Evolutionary conservation across 2,113 vertebrate genomes (phyloP).

Genomic region (Zonotrichia leucophrys): DNA sequence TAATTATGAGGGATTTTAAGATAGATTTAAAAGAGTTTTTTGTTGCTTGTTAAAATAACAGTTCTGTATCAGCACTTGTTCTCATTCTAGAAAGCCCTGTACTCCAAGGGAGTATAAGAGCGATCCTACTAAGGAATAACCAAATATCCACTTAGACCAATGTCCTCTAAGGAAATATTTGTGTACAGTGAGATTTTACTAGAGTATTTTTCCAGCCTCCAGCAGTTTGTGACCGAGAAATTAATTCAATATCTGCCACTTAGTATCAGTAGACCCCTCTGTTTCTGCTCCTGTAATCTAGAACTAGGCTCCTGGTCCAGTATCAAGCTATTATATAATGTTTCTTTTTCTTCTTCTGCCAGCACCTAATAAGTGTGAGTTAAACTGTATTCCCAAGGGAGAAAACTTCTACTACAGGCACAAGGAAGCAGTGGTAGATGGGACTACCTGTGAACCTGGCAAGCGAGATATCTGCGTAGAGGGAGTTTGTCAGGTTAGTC

Average conservation of each 20-base stretch:
- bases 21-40: not conserved
- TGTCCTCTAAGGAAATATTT: not conserved
- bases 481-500: slow-evolving; percentile 86
- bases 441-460: slow-evolving; percentile 91
- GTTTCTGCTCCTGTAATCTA: not conserved
- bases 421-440: slow-evolving; percentile 83
- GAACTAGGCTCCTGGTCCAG: not conserved
- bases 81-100: not conserved
- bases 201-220: not conserved
- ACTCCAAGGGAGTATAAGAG: not conserved
- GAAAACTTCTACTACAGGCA: slow-evolving; percentile 94
- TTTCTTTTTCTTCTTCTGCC: not conserved
- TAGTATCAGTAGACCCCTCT: not conserved
- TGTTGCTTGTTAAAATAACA: not conserved
- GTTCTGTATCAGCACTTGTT: not conserved
- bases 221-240: not conserved
- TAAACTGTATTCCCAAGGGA: slow-evolving; percentile 95
- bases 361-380: slow-evolving; percentile 92
- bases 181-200: not conserved
- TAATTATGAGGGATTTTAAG: not conserved
- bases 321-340: not conserved
- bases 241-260: not conserved
- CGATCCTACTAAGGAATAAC: not conserved
- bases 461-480: slow-evolving; percentile 85
- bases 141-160: not conserved